These are phyloP conservation scores for Noctua janthina DNA, from an alignment of 2,888 invertebrate species.

Conservation along the genomic window DNA sequence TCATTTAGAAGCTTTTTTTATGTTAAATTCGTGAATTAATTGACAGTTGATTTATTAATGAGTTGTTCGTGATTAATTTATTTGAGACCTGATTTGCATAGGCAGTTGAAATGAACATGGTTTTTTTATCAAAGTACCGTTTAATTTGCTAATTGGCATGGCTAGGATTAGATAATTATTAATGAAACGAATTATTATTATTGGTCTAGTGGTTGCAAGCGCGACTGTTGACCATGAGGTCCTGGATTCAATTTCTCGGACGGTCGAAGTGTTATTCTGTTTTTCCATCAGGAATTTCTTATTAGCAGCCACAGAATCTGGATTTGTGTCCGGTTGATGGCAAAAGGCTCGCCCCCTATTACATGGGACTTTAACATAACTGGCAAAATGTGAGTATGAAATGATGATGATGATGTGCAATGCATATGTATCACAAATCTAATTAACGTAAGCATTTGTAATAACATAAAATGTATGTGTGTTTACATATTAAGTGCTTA, in stretches of 20 bases:
- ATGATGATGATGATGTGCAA: background rate
- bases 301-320: background rate
- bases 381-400: background rate
- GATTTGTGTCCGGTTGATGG: background rate
- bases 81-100: background rate
- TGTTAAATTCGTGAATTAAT: constrained; percentile 44
- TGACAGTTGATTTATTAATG: constrained; percentile 29
- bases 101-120: background rate
- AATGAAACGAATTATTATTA: background rate
- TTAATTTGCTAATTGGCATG: background rate
- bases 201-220: background rate
- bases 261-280: background rate
- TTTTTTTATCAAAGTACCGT: background rate
- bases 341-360: background rate
- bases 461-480: background rate
- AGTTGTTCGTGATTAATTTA: constrained; percentile 20
- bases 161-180: background rate
- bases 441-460: background rate
- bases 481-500: background rate
- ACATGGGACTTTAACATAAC: background rate
- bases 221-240: background rate
- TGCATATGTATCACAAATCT: background rate
- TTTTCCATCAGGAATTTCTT: no score
- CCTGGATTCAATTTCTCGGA: background rate
- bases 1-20: constrained; percentile 45